These are phyloP conservation scores for Popillia japonica DNA, from an alignment of 1,140 invertebrate species.

Conservation along the genomic window DNA sequence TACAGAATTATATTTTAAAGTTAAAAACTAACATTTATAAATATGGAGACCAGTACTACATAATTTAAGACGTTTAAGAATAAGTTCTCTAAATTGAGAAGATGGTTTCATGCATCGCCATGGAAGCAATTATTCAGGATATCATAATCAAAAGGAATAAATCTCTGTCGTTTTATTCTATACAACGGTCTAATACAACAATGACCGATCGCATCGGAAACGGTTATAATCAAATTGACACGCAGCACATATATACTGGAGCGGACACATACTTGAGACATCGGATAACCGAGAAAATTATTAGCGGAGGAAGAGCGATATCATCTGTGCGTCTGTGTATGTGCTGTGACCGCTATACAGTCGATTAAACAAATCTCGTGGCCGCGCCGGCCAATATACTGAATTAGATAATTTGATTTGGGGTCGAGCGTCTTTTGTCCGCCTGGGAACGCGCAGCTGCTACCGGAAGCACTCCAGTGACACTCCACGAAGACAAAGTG, in stretches of 20 bases:
- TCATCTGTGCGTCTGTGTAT: slow-evolving; percentile 48
- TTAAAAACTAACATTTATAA: no score
- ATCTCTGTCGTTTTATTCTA: background rate
- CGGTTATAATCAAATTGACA: slow-evolving; percentile 30
- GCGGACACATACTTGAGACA: slow-evolving; percentile 14
- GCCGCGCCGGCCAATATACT: slow-evolving; percentile 54
- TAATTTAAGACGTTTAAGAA: no score
- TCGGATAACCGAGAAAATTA: slow-evolving; percentile 34
- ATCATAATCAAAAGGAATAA: slow-evolving; percentile 14
- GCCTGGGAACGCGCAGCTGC: slow-evolving; percentile 55
- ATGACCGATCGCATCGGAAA: slow-evolving; percentile 28
- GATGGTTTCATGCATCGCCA: background rate
- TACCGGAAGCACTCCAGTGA: slow-evolving; percentile 54
- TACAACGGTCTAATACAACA: background rate
- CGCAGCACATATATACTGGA: slow-evolving; percentile 26
- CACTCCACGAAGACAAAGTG: slow-evolving; percentile 41
- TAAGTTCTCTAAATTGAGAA: background rate
- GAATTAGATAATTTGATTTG: slow-evolving; percentile 59
- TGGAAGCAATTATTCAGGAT: slow-evolving; percentile 7
- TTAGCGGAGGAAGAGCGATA: slow-evolving; percentile 39
- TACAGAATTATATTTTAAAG: no score
- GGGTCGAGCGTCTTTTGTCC: slow-evolving; percentile 56
- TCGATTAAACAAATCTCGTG: slow-evolving; percentile 57
- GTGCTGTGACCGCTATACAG: slow-evolving; percentile 47
- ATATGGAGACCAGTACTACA: no score